Conservation (phyloP, 2,888 invertebrate genomes). For the Neocrepidodera transversa region DNA sequence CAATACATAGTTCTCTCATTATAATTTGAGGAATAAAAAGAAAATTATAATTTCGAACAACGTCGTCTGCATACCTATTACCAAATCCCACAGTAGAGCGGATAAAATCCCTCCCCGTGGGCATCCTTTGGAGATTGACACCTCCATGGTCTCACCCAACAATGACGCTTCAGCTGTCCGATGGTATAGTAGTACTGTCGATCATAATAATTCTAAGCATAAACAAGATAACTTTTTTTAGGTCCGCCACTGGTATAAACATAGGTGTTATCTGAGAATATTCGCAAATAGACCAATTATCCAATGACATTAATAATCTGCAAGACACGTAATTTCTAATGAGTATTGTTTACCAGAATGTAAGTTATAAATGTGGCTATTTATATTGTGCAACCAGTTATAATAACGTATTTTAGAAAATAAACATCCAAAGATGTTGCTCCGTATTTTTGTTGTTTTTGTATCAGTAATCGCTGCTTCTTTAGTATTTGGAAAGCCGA, state of each 20-base stretch:
- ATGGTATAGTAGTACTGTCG: too few species aligned
- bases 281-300: constrained; percentile 9
- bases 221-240: too few species aligned
- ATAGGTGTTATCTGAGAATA: neutral
- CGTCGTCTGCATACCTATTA: too few species aligned
- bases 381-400: neutral
- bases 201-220: too few species aligned
- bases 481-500: neutral
- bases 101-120: too few species aligned
- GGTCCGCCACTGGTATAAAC: neutral
- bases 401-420: neutral
- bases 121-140: too few species aligned
- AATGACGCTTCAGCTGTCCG: too few species aligned
- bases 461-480: neutral
- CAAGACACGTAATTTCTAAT: constrained; percentile 12
- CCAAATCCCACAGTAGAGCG: too few species aligned
- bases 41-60: too few species aligned
- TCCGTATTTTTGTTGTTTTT: neutral
- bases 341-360: constrained; percentile 10
- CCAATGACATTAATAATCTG: neutral
- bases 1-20: too few species aligned
- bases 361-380: constrained; percentile 8
- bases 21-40: too few species aligned
- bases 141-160: too few species aligned
- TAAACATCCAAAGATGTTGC: neutral